Base-by-base conservation (phyloP, 2,797 vertebrate species). In the Anisognathus igniventris region DNA sequence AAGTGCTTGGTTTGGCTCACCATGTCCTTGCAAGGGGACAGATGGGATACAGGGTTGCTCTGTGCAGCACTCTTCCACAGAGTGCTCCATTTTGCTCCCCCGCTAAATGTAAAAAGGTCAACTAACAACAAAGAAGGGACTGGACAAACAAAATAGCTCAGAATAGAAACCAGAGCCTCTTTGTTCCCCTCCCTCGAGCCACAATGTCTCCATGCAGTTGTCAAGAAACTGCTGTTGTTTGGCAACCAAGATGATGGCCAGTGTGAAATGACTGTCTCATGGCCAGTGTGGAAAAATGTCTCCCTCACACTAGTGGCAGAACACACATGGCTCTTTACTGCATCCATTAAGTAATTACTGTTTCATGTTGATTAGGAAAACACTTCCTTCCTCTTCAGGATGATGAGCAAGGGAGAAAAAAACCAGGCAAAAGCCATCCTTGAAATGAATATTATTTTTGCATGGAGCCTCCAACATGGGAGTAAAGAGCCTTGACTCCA, bases 81-180 rank as follows among this genome's bases (percentile, higher is more conserved):
- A 51, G 18, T 3, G 17, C 25, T 76, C n/a, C 8, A 3, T 74
- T 90, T 48, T 57, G 35, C 73, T 61, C 40, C 42, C 31, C n/a
- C 65, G 60, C 88, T 86, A 80, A 79, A 88, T 71, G 79, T 64
- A 4, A 50, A 84, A 70, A 40, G 42, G 21, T 42, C 30, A 58
- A 1, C 58, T 39, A 40, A 72, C 54, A 86, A 54, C 56, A 57
- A 80, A 81, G 62, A 35, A 73, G 39, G 16, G 37, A 39, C 16
- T 18, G 39, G 33, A 70, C 35, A 71, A 87, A 60, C 27, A 56
- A 70, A 92, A 37, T 0, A 11, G 12, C 30, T 77, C 40, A 44
- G 37, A 92, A 79, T 3, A 62, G 85, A 93, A 91, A 58, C 16
- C 27, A 65, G 76, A 83, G n/a, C 33, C 28, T 77, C 61, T 70